phyloP scores from a whole-genome alignment of 2,888 invertebrate species.

The Elmis aenea region DNA sequence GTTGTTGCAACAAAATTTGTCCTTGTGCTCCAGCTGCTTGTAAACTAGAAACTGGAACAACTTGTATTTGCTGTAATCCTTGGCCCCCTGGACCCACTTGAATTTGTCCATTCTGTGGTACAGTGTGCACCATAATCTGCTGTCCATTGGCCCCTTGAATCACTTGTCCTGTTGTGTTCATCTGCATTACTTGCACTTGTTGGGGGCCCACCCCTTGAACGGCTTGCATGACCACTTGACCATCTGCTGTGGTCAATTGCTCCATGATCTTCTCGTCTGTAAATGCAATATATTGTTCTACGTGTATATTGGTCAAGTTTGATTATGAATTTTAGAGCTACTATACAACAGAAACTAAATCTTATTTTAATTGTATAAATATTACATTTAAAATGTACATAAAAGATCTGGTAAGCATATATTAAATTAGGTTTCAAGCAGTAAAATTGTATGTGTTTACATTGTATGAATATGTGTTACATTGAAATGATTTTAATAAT shows the following conservation, averaged over 20 bases:
- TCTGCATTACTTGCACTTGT: slow-evolving; percentile 58
- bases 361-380: too few relatives aligned
- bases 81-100: slow-evolving; percentile 62
- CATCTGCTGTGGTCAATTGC: slow-evolving; percentile 54
- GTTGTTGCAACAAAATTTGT: slow-evolving; percentile 58
- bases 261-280: too few relatives aligned
- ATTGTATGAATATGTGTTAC: too few relatives aligned
- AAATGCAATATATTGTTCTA: slow-evolving; percentile 2
- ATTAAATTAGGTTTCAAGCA: too few relatives aligned
- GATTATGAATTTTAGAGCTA: too few relatives aligned
- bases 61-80: slow-evolving; percentile 66
- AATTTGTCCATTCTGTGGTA: slow-evolving; percentile 58
- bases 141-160: slow-evolving; percentile 64
- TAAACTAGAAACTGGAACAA: slow-evolving; percentile 64
- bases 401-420: too few relatives aligned
- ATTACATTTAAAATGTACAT: too few relatives aligned
- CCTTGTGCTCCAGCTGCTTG: slow-evolving; percentile 51
- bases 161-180: slow-evolving; percentile 55
- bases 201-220: slow-evolving; percentile 52
- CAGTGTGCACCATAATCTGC: slow-evolving; percentile 66
- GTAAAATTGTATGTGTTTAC: too few relatives aligned
- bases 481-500: too few relatives aligned
- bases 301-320: neutral
- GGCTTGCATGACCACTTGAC: slow-evolving; percentile 58
- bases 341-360: too few relatives aligned